Evolutionary conservation across 2,888 invertebrate genomes (phyloP), one percentile per base, ranked within the genome.

Genomic region (Trichogramma evanescens): DNA sequence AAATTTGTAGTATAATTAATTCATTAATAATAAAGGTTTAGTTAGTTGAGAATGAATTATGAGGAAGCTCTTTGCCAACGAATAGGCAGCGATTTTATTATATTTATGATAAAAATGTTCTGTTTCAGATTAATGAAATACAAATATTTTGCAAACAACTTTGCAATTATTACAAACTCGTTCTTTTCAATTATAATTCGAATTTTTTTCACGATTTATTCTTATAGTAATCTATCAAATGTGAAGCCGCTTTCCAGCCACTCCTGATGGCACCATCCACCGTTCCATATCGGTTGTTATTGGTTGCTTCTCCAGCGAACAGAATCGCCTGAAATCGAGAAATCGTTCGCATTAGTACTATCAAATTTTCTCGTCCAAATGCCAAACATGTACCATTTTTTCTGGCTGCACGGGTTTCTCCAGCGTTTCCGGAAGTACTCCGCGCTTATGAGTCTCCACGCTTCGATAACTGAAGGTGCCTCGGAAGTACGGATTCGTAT

Each of bases 381-480:
- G 26, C 3, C 26, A 49, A 49, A 42, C 44, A 46, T 44, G 40
- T 53, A 62, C 60, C 43, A 61, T 43, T 6, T 61, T 59, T 46
- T 59, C 13, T 7, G 13, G 9, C n/a, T 4, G 9, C 3, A 63
- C 2, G 0, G 89, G 89, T 58, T 77, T 74, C 0, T 82, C 83
- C 10, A 89, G 75, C 64, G 81, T 78, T 0, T 71, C 67, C 3
- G 83, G 76, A 9, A 79, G 79, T 4, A 79, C 77, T 1, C 83
- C 80, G 50, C 78, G 70, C 42, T 74, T 70, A 2, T 83, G 81
- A 0, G 82, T 76, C 8, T 80, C 72, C 9, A 84, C 63, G 62
- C 82, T 83, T 65, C 83, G 80, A 72, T 80, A 87, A 1, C 85
- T 82, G 73, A 91, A 92, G 0, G 88, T 85, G 4, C 93, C 92